Base-by-base conservation (phyloP, 1,140 invertebrate genomes). In the Drosophila gunungcola region DNA sequence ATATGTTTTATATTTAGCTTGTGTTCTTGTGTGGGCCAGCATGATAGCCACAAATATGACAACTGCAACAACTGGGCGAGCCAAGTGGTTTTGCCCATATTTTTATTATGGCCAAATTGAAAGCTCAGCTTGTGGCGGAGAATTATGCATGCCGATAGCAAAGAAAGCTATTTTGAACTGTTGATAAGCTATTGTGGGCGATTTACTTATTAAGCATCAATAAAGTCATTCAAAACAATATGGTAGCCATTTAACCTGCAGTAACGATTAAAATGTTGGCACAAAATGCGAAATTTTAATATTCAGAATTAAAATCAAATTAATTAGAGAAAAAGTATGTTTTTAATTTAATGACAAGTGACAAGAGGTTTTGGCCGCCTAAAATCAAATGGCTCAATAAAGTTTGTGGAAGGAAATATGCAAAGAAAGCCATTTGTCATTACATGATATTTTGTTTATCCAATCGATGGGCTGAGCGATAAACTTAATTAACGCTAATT, bases 11-110 rank as follows among this genome's bases (percentile, higher is more conserved):
- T 41, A 36, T 46, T 54, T 46, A 46, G 46, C 41, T 53, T 42
- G 41, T 42, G 51, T 53, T 65, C 52, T 56, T 56, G 43, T 72
- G 68, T 62, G 73, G 57, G 36, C 29, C 51, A 75, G 64, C 63
- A 77, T 81, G 61, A 81, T 81, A 60, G 80, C 80, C 80, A 78
- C 80, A 82, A 78, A 81, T 82, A 82, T 83, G 83, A 65, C 83
- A 83, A 83, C 61, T 72, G 63, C 25, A 74, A 60, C 51, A 73
- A 77, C 51, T 58, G 82, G 82, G 73, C 61, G 68, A 81, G 73
- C 67, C 81, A 81, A 81, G 73, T 82, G 78, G 63, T 61, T 64
- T 58, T 41, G 55, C 58, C 56, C 48, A 61, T 63, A 69, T 73
- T 76, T 76, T 85, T 85, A 85, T 85, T 73, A 80, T 85, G 67